These are phyloP conservation scores for Phymastichus coffea DNA, from an alignment of 1,140 invertebrate species.

Conservation along the genomic window DNA sequence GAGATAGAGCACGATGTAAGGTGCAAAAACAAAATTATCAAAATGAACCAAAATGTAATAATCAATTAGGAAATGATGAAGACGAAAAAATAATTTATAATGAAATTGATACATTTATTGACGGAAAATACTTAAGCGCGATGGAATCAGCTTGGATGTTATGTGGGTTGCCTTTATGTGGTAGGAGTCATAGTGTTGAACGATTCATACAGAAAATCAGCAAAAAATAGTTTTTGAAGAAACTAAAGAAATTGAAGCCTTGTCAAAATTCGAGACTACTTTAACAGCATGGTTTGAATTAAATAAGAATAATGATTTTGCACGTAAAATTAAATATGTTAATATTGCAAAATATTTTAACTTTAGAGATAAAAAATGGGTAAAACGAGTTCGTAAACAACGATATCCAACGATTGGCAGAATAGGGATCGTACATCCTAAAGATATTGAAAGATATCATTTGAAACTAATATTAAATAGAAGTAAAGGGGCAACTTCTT, in stretches of 20 bases:
- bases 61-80: not conserved
- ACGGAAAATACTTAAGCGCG: not conserved
- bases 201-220: slow-evolving; percentile 26
- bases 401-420: too few relatives aligned
- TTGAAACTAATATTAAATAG: too few relatives aligned
- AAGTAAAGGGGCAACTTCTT: not conserved
- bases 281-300: slow-evolving; percentile 14
- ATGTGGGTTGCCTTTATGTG: not conserved
- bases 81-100: not conserved
- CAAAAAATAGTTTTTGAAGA: slow-evolving; percentile 20
- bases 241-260: slow-evolving; percentile 7
- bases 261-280: slow-evolving; percentile 8
- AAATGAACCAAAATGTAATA: not conserved
- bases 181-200: not conserved
- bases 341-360: too few relatives aligned
- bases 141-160: not conserved
- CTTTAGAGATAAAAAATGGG: not conserved
- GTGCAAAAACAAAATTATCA: not conserved
- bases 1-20: not conserved
- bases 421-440: too few relatives aligned
- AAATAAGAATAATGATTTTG: not conserved
- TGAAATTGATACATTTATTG: not conserved
- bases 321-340: not conserved
- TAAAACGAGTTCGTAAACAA: not conserved
- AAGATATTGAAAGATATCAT: too few relatives aligned